A percentile compares a stretch with the other conserved stretches of the same genome.
Evolutionary conservation across 1,140 invertebrate genomes (phyloP).

Genomic region (Prorops nasuta): DNA sequence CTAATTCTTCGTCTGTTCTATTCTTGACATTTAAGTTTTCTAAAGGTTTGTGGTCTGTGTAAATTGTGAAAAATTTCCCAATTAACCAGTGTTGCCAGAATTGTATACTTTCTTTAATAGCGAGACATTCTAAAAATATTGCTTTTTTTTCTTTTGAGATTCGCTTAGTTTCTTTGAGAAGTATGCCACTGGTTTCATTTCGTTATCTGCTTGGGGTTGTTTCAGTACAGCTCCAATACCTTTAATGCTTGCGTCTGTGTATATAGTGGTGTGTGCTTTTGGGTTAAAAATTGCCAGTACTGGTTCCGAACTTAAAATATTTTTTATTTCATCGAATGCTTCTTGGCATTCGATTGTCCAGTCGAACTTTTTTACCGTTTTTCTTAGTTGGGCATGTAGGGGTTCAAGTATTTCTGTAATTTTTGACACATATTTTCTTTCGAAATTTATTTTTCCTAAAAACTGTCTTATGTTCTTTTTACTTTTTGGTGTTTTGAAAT

Average conservation of each 20-base stretch:
- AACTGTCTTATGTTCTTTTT: background rate
- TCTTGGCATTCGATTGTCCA: slow-evolving; percentile 2
- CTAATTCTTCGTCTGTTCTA: background rate
- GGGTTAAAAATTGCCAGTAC: slow-evolving; percentile 15
- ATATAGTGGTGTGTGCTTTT: slow-evolving; percentile 12
- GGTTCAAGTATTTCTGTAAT: background rate
- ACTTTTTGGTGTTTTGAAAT: background rate
- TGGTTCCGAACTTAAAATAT: background rate
- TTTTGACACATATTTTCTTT: background rate
- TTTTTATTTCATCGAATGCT: slow-evolving; percentile 3
- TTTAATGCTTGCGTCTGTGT: slow-evolving; percentile 13
- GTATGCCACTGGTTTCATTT: background rate
- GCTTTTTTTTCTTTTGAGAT: background rate
- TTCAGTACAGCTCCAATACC: slow-evolving; percentile 16
- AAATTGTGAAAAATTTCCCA: background rate
- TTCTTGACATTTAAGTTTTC: background rate
- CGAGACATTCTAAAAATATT: background rate
- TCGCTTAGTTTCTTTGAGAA: slow-evolving; percentile 2
- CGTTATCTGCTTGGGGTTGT: slow-evolving; percentile 1
- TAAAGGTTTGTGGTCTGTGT: background rate
- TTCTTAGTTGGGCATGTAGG: background rate
- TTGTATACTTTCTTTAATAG: background rate
- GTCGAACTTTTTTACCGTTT: background rate
- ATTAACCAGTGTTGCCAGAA: background rate
- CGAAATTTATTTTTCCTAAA: background rate